Percentiles rank a stretch among this genome's conserved stretches.
These are phyloP conservation scores for Psittacula cyanocephala DNA, from an alignment of 2,113 vertebrate genomes.

Conservation along the genomic window DNA sequence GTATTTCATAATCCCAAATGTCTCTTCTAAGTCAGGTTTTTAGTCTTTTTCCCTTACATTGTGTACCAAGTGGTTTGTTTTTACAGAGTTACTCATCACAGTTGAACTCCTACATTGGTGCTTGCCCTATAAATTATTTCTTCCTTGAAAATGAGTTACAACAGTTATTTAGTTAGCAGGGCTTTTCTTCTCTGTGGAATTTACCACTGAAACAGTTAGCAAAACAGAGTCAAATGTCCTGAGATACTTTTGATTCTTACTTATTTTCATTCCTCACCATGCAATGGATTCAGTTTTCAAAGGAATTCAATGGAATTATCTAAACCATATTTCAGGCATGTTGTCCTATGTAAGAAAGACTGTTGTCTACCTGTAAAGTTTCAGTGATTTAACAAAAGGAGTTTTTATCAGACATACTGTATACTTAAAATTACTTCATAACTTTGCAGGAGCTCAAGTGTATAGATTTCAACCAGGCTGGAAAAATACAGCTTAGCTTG, in stretches of 20 bases:
- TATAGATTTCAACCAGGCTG: neutral
- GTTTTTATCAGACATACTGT: neutral
- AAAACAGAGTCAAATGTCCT: neutral
- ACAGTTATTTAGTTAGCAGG: neutral
- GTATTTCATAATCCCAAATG: neutral
- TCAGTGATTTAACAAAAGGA: neutral
- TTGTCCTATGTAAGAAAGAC: no score
- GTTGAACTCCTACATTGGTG: neutral
- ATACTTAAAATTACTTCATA: neutral
- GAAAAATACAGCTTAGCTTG: neutral
- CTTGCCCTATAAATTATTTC: slow-evolving; percentile 5
- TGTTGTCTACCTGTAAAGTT: no score
- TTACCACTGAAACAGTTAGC: neutral
- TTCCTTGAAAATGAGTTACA: neutral
- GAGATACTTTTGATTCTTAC: neutral
- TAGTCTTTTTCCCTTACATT: neutral
- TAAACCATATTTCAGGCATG: no score
- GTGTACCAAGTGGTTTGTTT: neutral
- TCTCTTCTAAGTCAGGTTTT: neutral
- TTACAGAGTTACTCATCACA: neutral
- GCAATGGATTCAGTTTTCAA: neutral
- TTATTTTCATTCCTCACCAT: neutral
- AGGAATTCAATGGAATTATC: neutral
- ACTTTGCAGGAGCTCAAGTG: neutral
- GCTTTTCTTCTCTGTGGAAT: neutral